Evolutionary conservation across 2,888 invertebrate species (phyloP), one percentile per base, ranked within the genome.

Genomic region (Luperina nickerlii): DNA sequence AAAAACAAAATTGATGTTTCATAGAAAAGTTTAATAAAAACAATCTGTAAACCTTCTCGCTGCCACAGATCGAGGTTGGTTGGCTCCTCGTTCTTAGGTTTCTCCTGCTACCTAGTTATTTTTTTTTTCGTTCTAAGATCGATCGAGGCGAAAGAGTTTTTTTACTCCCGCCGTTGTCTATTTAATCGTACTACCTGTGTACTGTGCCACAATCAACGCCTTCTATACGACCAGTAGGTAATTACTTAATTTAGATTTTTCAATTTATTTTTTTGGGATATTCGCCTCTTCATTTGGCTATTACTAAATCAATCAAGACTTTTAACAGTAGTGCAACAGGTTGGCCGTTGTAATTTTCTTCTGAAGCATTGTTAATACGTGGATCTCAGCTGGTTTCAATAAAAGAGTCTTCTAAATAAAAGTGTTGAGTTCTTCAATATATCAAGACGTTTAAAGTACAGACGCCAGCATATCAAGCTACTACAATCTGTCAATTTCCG

Each of bases 211-310:
- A 74, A 83, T 60, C 63, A 20, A 66, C 51, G 15, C 27, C 57
- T 70, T 60, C 38, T 38, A 63, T 73, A 32, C 8, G n/a, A 76
- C 57, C 13, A 79, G 72, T 77, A 48, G 27, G 2, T 15, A 32
- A 4, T 1, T n/a, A 54, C 38, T 38, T 54, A 57, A 75, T 81
- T 74, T 65, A 69, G 32, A 27, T 57, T 79, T 60, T 27, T 27
- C n/a, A 73, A 75, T 75, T 67, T 38, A 24, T 57, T 80, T 80
- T 77, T 83, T 79, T 76, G 9, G 1, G 54, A 20, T 24, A 1
- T 24, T 60, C 7, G 24, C 38, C 1, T 15, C 42, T 68, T 62
- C 6, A 70, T 18, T 73, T 38, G 15, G 57, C 32, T 13, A 54
- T 57, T 57, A 65, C 20, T n/a, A 65, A 73, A 76, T 65, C 45